Base-by-base conservation (phyloP, 1,140 invertebrate genomes). In the Drosophila trapezifrons region DNA sequence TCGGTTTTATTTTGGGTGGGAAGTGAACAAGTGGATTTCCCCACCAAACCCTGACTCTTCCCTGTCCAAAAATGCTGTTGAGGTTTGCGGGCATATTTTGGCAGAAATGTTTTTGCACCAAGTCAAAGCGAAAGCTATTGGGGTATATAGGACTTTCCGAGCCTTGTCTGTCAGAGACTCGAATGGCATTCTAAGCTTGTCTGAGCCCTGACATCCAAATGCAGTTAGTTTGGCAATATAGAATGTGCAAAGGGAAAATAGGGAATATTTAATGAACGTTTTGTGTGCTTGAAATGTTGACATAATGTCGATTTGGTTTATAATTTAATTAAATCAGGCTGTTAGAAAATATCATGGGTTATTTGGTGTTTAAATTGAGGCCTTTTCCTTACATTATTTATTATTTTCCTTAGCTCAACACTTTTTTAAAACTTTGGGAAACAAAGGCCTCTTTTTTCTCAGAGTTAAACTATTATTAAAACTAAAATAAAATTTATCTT, bases 81-180 rank as follows among this genome's bases (percentile, higher is more conserved):
- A 90, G 84, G 84, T 89, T 87, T 87, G 84, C 84, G 80, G 84
- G 80, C 76, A 87, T 78, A 87, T 89, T 84, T 87, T 80, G 80
- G 76, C 56, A 83, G 70, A 80, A 87, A 80, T 89, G 80, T 87
- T 84, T 84, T 67, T 80, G 59, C 82, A 70, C 55, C 55, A 40
- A 62, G 42, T 38, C 64, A 56, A 51, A 47, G 9, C 38, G 17
- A 49, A 63, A 2, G 13, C 35, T 32, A 12, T 35, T 22, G 13
- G 72, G 72, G 73, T 67, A 76, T 76, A 67, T 47, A 27, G 18
- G 62, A 59, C 59, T 47, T 17, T 25, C 18, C 13, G 40, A 25
- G 25, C 15, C 37, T 18, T 37, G 56, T 51, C 43, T 29, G 64
- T 35, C 17, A 32, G 29, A 38, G 45, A n/a, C 42, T n/a, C 22